These are phyloP conservation scores for Drosophila barbarae DNA, from an alignment of 2,888 invertebrate species.

Conservation along the genomic window DNA sequence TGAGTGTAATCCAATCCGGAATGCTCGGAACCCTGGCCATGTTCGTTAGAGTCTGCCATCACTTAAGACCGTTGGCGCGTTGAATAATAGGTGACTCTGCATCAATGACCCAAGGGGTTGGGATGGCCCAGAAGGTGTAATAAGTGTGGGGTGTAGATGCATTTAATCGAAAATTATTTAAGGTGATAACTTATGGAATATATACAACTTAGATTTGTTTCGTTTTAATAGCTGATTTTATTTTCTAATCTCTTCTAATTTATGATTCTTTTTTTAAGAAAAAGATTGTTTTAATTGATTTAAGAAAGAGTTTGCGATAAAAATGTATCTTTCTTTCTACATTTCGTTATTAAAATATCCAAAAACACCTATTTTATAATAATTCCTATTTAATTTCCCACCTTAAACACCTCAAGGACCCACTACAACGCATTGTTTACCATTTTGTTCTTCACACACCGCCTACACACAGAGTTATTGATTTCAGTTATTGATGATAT, in stretches of 20 bases:
- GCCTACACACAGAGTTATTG: conserved; percentile 28
- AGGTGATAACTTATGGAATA: not conserved
- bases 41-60: conserved; percentile 34
- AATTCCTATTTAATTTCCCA: not conserved
- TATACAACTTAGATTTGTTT: not conserved
- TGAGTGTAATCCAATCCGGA: conserved; percentile 21
- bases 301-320: not conserved
- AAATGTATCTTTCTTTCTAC: not conserved
- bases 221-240: not conserved
- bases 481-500: conserved; percentile 20
- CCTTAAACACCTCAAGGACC: not conserved
- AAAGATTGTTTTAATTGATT: not conserved
- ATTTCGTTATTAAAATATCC: not conserved
- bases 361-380: not conserved
- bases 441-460: not conserved
- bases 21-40: conserved; percentile 32
- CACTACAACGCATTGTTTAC: conserved; percentile 10
- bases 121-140: conserved; percentile 9
- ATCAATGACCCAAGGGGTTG: not conserved
- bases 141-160: not conserved
- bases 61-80: conserved; percentile 25
- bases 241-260: not conserved
- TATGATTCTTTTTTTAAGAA: not conserved
- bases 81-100: conserved; percentile 18
- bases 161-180: not conserved